Percentiles rank a stretch among this genome's conserved stretches.
Evolutionary conservation across 1,140 invertebrate genomes (phyloP).

Genomic region (Diachasmimorpha longicaudata): DNA sequence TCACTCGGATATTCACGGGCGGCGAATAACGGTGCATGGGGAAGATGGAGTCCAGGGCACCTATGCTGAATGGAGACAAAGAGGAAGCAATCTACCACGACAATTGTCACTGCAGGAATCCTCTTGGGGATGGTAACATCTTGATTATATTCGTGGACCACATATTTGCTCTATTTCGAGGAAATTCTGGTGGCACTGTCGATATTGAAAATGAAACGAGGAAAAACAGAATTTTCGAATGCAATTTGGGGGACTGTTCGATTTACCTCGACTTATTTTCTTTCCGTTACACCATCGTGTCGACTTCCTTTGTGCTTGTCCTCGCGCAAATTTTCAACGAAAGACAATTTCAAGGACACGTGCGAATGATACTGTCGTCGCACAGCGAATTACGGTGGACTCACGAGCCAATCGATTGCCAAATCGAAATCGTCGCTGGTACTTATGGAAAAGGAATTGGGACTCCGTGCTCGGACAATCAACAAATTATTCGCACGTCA

Average conservation of each 20-base stretch:
- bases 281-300: background rate
- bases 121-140: constrained; percentile 1
- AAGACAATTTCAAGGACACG: background rate
- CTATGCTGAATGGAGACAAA: background rate
- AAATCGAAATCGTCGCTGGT: no score
- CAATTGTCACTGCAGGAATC: constrained; percentile 12
- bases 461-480: no score
- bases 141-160: background rate
- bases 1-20: background rate
- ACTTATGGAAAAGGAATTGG: no score
- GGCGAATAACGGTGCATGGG: constrained; percentile 22
- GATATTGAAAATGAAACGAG: no score
- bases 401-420: no score
- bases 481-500: no score
- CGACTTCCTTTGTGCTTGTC: background rate
- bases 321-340: background rate
- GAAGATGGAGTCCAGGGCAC: background rate
- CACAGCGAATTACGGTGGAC: no score
- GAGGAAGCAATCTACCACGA: background rate
- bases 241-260: no score
- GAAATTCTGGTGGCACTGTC: no score
- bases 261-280: background rate
- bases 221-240: no score
- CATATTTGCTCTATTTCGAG: no score
- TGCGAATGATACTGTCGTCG: background rate